Conservation (phyloP, 2,888 invertebrate genomes). For the Quadroppia sp. region DNA sequence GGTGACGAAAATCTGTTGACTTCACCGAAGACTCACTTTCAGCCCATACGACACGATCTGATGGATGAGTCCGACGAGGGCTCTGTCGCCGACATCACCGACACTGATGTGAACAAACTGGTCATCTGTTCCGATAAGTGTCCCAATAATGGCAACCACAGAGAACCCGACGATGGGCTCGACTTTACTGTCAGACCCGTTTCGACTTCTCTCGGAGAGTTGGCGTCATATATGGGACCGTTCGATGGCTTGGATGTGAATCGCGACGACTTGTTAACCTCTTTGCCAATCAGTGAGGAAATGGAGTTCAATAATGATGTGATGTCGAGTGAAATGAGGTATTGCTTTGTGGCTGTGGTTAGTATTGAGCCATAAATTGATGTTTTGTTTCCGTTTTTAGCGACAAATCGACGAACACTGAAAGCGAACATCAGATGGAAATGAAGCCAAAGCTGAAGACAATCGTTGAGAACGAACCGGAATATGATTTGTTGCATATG, state of each 20-base stretch:
- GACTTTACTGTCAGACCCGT: neutral
- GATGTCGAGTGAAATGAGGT: neutral
- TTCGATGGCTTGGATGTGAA: slow-evolving; percentile 9
- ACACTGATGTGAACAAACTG: slow-evolving; percentile 15
- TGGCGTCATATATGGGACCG: slow-evolving; percentile 36
- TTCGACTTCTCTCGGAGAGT: slow-evolving; percentile 37
- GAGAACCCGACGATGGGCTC: neutral
- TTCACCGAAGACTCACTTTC: slow-evolving; percentile 75
- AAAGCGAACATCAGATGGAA: neutral
- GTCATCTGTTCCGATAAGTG: slow-evolving; percentile 37
- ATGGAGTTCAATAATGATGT: neutral
- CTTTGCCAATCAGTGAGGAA: neutral
- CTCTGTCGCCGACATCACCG: neutral
- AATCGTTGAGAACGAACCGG: slow-evolving; percentile 21
- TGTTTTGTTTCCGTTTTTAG: slow-evolving; percentile 5
- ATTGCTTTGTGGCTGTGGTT: neutral
- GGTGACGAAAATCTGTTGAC: slow-evolving; percentile 66
- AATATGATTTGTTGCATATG: slow-evolving; percentile 20
- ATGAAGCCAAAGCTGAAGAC: neutral
- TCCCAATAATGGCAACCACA: slow-evolving; percentile 20
- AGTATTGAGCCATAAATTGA: no score
- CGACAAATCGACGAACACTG: slow-evolving; percentile 40
- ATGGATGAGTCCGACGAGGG: slow-evolving; percentile 26
- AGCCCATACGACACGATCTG: slow-evolving; percentile 64
- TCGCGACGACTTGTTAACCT: neutral